Evolutionary conservation across 35 echinoderm and acorn worm genomes (phyloP), one percentile per base, ranked within the genome.

Genomic region (Ophioderma brevispina): DNA sequence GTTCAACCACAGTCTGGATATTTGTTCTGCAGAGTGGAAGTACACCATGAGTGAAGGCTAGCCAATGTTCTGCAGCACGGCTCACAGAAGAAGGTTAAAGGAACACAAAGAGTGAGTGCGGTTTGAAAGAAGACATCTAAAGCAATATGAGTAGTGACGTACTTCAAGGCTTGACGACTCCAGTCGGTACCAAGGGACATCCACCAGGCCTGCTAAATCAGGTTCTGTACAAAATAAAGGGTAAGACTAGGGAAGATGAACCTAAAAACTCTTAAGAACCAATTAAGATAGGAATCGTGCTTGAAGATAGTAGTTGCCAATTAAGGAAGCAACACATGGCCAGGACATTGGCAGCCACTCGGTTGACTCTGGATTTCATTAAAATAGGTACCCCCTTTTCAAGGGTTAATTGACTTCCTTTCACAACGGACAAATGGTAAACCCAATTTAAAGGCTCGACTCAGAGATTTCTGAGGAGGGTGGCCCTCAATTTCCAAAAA

Each of bases 81-180:
- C 78, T 97, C 95, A 78, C 95, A 97, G 92, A 97, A 97, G 39
- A 55, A 94, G 95, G 33, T 86, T 81, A 39, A 92, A 97, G 1
- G 95, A 92, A 19, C 79, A 78, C 75, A 92, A 97, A 21, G 59
- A 39, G 35, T 92, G 80, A 32, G n/a, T n/a, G n/a, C n/a, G n/a
- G 95, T 92, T 30, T 97, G 81, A 39, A 82, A 94, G 80, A 87
- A 97, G 38, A 97, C 38, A 75, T 97, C 95, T 52, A 97, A 76
- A 76, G 92, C 94, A 13, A 97, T 92, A 30, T 88, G 42, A 23
- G 91, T 92, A 1, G 82, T 89, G 79, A 81, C 91, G 81, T 96
- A 90, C 59, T 87, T 90, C 18, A 92, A 37, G 10, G 90, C 82
- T 35, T 50, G 82, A 38, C 90, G 85, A 17, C 79, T 75, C 81